These are phyloP conservation scores for Chlorops oryzae DNA, from an alignment of 1,140 invertebrate genomes.

Conservation along the genomic window DNA sequence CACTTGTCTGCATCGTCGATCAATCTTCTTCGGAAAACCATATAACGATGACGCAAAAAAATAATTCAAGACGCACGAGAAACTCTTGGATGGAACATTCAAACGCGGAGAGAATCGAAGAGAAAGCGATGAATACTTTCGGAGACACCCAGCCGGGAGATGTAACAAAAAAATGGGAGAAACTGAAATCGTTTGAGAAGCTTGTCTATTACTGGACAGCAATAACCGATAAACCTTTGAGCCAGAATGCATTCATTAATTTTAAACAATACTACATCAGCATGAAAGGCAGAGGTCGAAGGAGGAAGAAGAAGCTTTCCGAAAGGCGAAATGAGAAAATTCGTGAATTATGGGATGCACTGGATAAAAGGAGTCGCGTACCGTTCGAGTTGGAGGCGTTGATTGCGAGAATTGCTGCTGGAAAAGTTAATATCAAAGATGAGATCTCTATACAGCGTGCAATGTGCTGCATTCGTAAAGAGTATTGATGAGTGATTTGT, in stretches of 20 bases:
- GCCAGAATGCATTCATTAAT: constrained; percentile 21
- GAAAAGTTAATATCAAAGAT: constrained; percentile 6
- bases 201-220: constrained; percentile 26
- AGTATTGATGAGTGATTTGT: too few relatives aligned
- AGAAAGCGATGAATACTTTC: too few relatives aligned
- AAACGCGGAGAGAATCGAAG: too few relatives aligned
- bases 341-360: background rate
- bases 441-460: constrained; percentile 2
- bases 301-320: background rate
- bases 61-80: too few relatives aligned
- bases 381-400: constrained; percentile 28
- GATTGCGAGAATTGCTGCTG: constrained; percentile 9
- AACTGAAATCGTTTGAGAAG: constrained; percentile 13
- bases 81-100: too few relatives aligned
- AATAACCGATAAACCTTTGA: constrained; percentile 14
- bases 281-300: background rate
- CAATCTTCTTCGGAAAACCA: too few relatives aligned
- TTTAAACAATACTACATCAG: constrained; percentile 18
- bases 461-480: too few relatives aligned
- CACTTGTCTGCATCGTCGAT: too few relatives aligned
- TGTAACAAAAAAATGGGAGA: background rate
- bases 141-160: too few relatives aligned
- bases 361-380: constrained; percentile 10
- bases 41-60: too few relatives aligned
- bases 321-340: background rate